phyloP scores from a whole-genome alignment of 2,888 invertebrate genomes.

The Ceriagrion tenellum region DNA sequence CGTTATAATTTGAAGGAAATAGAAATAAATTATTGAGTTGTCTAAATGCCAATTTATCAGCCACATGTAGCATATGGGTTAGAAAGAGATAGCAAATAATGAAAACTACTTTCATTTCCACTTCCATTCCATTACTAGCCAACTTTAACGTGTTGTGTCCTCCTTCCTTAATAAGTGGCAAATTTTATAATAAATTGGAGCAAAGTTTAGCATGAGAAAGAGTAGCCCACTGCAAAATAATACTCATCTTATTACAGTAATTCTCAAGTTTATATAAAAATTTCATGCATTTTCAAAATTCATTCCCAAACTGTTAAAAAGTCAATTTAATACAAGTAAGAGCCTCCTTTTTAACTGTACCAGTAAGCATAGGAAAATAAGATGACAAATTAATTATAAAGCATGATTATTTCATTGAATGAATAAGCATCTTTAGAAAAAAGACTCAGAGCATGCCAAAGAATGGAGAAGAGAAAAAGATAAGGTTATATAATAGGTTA shows the following conservation, averaged over 20 bases:
- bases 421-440: too few species aligned
- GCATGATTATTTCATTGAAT: too few species aligned
- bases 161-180: neutral
- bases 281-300: neutral
- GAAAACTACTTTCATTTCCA: neutral
- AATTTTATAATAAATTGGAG: neutral
- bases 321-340: neutral
- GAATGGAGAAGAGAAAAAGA: too few species aligned
- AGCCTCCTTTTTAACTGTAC: neutral
- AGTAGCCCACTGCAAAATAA: neutral
- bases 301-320: neutral
- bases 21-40: too few species aligned
- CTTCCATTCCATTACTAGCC: neutral
- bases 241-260: neutral
- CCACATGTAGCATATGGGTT: too few species aligned
- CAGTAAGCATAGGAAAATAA: neutral
- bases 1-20: too few species aligned
- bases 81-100: too few species aligned
- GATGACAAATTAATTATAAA: too few species aligned
- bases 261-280: neutral
- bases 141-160: neutral
- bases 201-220: neutral
- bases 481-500: too few species aligned
- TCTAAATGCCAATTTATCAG: too few species aligned
- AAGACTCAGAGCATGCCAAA: too few species aligned